These are phyloP conservation scores for Kuschelorhynchus macadamiae DNA, from an alignment of 2,888 invertebrate species.

Conservation along the genomic window DNA sequence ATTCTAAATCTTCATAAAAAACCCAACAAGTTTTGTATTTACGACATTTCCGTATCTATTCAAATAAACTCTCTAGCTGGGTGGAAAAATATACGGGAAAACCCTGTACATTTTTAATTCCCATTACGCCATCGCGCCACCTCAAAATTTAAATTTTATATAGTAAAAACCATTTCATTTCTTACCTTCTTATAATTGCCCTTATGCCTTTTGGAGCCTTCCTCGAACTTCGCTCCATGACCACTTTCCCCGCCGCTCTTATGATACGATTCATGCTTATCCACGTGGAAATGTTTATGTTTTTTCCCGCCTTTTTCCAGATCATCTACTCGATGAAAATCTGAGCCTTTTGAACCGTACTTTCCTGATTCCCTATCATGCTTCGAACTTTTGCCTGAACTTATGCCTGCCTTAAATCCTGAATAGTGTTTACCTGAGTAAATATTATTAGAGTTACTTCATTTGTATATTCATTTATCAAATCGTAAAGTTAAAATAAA, in stretches of 20 bases:
- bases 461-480: too few species aligned
- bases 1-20: too few species aligned
- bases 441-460: too few species aligned
- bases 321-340: slow-evolving; percentile 60
- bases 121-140: too few species aligned
- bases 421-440: slow-evolving; percentile 44
- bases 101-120: too few species aligned
- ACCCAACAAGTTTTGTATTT: too few species aligned
- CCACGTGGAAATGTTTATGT: slow-evolving; percentile 52
- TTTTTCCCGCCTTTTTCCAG: slow-evolving; percentile 64
- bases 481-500: too few species aligned
- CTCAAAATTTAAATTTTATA: too few species aligned
- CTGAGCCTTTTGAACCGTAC: slow-evolving; percentile 60
- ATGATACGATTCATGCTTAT: slow-evolving; percentile 58
- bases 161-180: too few species aligned
- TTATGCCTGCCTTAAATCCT: slow-evolving; percentile 54
- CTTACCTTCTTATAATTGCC: slow-evolving; percentile 63
- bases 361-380: slow-evolving; percentile 62
- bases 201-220: slow-evolving; percentile 62
- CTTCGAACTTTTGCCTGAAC: slow-evolving; percentile 56
- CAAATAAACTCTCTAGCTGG: too few species aligned
- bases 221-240: slow-evolving; percentile 61
- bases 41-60: too few species aligned
- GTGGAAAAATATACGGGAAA: too few species aligned
- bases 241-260: slow-evolving; percentile 57